phyloP scores from a whole-genome alignment of 2,113 vertebrate genomes.

The Loxodonta africana region DNA sequence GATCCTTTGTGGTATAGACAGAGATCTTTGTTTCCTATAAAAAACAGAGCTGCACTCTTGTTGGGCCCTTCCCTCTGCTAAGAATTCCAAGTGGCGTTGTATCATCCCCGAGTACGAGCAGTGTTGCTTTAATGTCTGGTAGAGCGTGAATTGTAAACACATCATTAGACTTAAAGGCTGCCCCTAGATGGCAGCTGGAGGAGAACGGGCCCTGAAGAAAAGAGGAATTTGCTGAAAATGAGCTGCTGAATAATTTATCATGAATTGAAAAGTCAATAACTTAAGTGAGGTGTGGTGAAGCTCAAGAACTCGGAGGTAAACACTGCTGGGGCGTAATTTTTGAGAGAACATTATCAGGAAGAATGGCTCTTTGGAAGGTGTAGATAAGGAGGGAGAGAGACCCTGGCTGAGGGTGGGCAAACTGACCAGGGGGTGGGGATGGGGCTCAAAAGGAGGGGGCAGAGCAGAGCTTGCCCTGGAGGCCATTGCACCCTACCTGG shows the following conservation, averaged over 20 bases:
- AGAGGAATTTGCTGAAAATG: constrained; percentile 78
- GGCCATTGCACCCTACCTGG: neutral
- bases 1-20: neutral
- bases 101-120: neutral
- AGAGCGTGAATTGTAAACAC: constrained; percentile 61
- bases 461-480: neutral
- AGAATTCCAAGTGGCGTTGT: constrained; percentile 54
- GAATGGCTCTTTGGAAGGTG: neutral
- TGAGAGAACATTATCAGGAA: constrained; percentile 54
- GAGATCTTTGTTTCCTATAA: constrained; percentile 37
- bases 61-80: constrained; percentile 48
- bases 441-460: too few species aligned
- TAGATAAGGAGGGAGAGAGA: neutral
- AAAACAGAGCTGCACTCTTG: neutral
- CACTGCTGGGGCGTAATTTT: constrained; percentile 23
- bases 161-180: constrained; percentile 72
- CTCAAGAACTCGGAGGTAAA: constrained; percentile 61
- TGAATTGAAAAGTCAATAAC: constrained; percentile 79
- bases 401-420: neutral
- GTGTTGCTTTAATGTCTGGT: constrained; percentile 57
- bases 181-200: constrained; percentile 59
- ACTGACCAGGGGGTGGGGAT: too few species aligned
- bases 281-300: constrained; percentile 75
- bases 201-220: constrained; percentile 65
- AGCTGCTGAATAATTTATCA: constrained; percentile 83